Evolutionary conservation across 2,888 invertebrate genomes (phyloP).

Genomic region (Troides oblongomaculatus): DNA sequence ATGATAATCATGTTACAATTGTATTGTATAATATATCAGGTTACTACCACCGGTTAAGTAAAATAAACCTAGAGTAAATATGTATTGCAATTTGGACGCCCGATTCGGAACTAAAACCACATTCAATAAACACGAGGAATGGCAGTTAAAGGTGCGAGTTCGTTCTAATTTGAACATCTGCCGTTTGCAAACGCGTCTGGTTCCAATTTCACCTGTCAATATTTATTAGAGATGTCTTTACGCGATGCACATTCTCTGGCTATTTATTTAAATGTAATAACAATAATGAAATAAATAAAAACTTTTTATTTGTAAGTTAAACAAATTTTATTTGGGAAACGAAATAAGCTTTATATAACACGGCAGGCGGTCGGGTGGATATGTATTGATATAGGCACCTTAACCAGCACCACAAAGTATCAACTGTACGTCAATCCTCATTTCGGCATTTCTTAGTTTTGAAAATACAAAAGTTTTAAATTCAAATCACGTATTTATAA

Average conservation of each 20-base stretch:
- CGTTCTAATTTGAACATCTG: slow-evolving; percentile 61
- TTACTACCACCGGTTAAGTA: background rate
- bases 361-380: too few species aligned
- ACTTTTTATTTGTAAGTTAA: too few species aligned
- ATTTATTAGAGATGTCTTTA: slow-evolving; percentile 51
- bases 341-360: too few species aligned
- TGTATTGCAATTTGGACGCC: slow-evolving; percentile 28
- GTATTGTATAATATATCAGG: too few species aligned
- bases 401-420: too few species aligned
- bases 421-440: too few species aligned
- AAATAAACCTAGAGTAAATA: slow-evolving; percentile 22
- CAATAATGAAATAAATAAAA: background rate
- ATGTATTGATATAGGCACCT: too few species aligned
- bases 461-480: too few species aligned
- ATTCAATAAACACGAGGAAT: slow-evolving; percentile 48
- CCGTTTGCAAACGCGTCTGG: slow-evolving; percentile 44
- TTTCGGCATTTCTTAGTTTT: too few species aligned
- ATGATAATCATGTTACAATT: too few species aligned
- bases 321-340: too few species aligned
- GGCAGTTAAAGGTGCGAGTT: slow-evolving; percentile 60
- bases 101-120: slow-evolving; percentile 32
- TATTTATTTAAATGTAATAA: background rate
- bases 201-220: slow-evolving; percentile 53
- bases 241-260: slow-evolving; percentile 29
- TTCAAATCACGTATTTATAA: too few species aligned